Base-by-base conservation (phyloP, 2,113 vertebrate species). In the Rhinoptilus africanus region DNA sequence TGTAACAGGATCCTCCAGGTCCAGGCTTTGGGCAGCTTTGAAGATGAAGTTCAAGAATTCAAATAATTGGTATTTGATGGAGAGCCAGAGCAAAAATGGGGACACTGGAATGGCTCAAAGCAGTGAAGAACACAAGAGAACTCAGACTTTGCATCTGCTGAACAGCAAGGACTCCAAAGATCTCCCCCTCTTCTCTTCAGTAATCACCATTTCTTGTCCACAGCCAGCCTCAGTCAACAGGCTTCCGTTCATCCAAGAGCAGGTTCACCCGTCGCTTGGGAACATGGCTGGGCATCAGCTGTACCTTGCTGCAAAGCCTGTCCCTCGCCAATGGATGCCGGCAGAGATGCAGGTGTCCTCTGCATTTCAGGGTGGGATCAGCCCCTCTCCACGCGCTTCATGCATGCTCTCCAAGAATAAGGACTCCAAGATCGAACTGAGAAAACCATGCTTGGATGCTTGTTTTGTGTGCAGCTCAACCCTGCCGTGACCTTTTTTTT, bases 371-470 rank as follows among this genome's bases (percentile, higher is more conserved):
- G 67, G 41, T 37, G 11, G 32, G n/a, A 56, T 48, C 53, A 37
- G 53, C 11, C 32, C 53, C 41, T 74, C 60, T 54, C 39, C 53
- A 39, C n/a, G 37, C 5, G 6, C 53, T 60, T 77, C 57, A 56
- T 1, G 27, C 27, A 15, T 22, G 28, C 19, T 71, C 19, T 48
- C 79, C 66, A 56, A 34, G 41, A 67, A 28, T 3, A 66, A 71
- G 23, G 5, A 56, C 16, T 39, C 34, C 50, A 7, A 10, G 27
- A n/a, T 37, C 60, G 14, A 41, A 22, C 53, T 3, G 35, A 79
- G 41, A 64, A 53, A 45, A 32, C 35, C 43, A 24, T 0, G 0
- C 0, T 0, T 6, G 30, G 32, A 76, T 10, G 19, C 15, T 74
- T 43, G 54, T 35, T 87, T 54, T 54, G 35, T 27, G 19, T 43